Base-by-base conservation (phyloP, 2,797 vertebrate genomes). In the Lepus oiostolus region DNA sequence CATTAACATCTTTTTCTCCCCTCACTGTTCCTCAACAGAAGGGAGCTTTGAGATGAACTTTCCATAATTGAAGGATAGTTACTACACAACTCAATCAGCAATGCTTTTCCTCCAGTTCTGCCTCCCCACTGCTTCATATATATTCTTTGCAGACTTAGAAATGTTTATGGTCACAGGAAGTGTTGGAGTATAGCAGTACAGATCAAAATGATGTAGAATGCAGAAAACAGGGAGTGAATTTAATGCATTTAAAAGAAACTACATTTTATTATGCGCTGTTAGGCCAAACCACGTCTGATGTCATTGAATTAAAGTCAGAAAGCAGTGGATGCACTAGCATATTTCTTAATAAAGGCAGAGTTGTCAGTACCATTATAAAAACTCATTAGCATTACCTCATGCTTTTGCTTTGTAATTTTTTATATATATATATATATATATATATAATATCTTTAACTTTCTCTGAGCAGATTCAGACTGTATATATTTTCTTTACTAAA, bases 1-100 rank as follows among this genome's bases (percentile, higher is more conserved):
- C 92, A 98, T 97, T 98, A 97, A 97, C 96, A 95, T 97, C 71
- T 97, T 92, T 97, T 97, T 96, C 71, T 93, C 68, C 38, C 82
- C 58, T 96, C 96, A 93, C 85, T 83, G 8, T 95, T 95, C 75
- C 96, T 94, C 67, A 80, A 89, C 65, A 95, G 94, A 94, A 95
- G 77, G 93, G 72, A 91, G 90, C 91, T 97, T 97, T 97, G 84
- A 96, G 96, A 85, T 93, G 52, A 98, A 98, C 94, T 97, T 97
- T 95, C 86, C 77, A 72, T 94, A 96, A 96, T 60, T 95, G 86
- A 96, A 93, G 26, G 58, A 80, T 58, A 85, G 79, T 81, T 96
- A 72, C 71, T 77, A 11, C 19, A 74, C 54, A 88, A 96, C 63
- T 79, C 30, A 4, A 47, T 47, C 54, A 79, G 92, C 80, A 60